Conservation (phyloP, 1,140 invertebrate genomes). For the Lepidurus apus region DNA sequence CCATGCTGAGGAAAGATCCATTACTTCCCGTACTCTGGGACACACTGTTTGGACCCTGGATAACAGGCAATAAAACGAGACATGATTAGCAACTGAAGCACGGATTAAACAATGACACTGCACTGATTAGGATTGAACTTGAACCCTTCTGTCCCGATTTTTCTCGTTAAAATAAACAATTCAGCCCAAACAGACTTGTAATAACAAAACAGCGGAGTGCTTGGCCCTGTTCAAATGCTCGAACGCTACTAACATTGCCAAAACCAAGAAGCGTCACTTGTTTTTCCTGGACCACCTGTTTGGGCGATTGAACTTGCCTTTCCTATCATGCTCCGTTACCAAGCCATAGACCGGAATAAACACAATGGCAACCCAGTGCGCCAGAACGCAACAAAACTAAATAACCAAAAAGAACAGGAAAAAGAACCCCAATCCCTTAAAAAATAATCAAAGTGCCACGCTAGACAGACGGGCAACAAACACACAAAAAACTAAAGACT, state of each 20-base stretch:
- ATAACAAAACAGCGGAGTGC: conserved; percentile 19
- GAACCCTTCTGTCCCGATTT: not conserved
- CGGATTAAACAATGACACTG: not conserved
- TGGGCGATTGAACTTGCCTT: conserved; percentile 14
- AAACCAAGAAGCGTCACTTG: not conserved
- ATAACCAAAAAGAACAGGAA: conserved; percentile 6
- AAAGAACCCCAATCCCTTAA: not conserved
- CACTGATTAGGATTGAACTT: not conserved
- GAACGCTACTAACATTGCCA: not conserved
- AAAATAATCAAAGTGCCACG: too few species aligned
- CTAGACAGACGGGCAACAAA: too few species aligned
- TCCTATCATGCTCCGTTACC: conserved; percentile 34
- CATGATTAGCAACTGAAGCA: not conserved
- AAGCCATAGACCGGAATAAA: conserved; percentile 6
- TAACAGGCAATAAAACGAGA: conserved; percentile 39
- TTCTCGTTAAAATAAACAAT: not conserved
- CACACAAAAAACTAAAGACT: too few species aligned
- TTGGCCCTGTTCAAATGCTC: not conserved
- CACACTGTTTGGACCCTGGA: conserved; percentile 52
- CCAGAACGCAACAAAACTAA: not conserved
- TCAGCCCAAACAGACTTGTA: not conserved
- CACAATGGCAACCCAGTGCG: not conserved
- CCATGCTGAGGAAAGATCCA: conserved; percentile 64
- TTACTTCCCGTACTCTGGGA: conserved; percentile 65
- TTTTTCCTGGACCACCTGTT: conserved; percentile 5